A percentile compares a stretch with the other conserved stretches of the same genome.
These are phyloP conservation scores for Neelides folsomi DNA, from an alignment of 2,888 invertebrate genomes.

Conservation along the genomic window DNA sequence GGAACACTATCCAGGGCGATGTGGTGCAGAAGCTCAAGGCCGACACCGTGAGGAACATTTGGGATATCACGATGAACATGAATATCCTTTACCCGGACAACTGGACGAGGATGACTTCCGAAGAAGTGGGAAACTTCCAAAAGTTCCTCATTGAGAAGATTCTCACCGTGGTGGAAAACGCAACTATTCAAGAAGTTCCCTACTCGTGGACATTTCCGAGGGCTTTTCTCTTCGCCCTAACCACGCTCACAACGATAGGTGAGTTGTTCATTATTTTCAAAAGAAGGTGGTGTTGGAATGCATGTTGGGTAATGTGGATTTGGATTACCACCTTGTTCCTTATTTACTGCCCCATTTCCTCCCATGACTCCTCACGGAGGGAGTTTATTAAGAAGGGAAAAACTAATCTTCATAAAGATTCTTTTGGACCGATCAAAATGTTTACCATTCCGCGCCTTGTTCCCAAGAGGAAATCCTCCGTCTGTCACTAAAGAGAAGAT, in stretches of 20 bases:
- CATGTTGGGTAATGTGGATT: too few species aligned
- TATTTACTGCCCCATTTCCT: too few species aligned
- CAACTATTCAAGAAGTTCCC: constrained; percentile 21
- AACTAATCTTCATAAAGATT: too few species aligned
- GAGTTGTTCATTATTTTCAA: too few species aligned
- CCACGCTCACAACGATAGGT: constrained; percentile 32
- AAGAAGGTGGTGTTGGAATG: too few species aligned
- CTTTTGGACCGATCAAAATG: too few species aligned
- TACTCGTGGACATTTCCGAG: constrained; percentile 30
- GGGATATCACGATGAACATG: constrained; percentile 31
- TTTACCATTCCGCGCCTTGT: neutral
- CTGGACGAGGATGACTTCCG: constrained; percentile 32
- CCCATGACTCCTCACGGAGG: neutral
- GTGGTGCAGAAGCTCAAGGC: constrained; percentile 27
- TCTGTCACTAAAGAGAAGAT: neutral
- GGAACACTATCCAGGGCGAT: constrained; percentile 24
- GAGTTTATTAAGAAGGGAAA: too few species aligned
- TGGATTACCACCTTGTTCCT: too few species aligned
- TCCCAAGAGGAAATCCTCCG: neutral
- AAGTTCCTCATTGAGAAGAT: constrained; percentile 25
- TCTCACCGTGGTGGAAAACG: constrained; percentile 27
- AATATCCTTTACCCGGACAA: constrained; percentile 32
- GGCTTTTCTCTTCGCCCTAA: constrained; percentile 30
- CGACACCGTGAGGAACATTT: constrained; percentile 30
- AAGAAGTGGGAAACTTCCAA: constrained; percentile 30